Base-by-base conservation (phyloP, 2,888 invertebrate species). In the Dolichomitus sp. region DNA sequence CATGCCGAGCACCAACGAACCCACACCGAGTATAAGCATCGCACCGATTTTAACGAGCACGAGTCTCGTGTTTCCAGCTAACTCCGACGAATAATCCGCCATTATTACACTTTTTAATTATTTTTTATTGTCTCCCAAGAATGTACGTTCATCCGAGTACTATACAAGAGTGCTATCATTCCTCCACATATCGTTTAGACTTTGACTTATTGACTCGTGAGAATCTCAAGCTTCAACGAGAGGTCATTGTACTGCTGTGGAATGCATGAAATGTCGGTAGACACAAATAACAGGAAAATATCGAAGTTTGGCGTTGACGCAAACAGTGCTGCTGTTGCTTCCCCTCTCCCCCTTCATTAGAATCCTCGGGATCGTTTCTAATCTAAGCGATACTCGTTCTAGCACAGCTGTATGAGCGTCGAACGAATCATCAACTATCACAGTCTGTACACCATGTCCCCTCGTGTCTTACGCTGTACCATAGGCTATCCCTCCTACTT, bases 1-100 rank as follows among this genome's bases (percentile, higher is more conserved):
- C 78, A 95, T 93, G 42, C 96, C 96, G 42, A 96, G 92, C 3
- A 95, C 75, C 82, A 96, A 94, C 0, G 96, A 96, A 11, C 95
- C 94, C 4, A 95, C 85, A 6, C 96, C 95, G 84, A 96, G 93
- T 2, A 95, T 94, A 37, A 94, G 84, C 95, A 96, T 95, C 0
- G 96, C 94, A 11, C 95, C 94, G 74, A 95, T 92, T 93, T 96
- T 96, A 2, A 95, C 95, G 57, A 94, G 87, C 17, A 95, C 89
- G 0, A 95, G 88, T 33, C 90, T 85, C 48, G 88, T 87, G 65
- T 59, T 75, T 17, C 81, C 42, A 50, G 89, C 81, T 7, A 19
- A 11, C 9, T 59, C 50, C 57, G 70, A 33, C 40, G 82, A 61
- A 54, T 54, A 37, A 23, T 81, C 82, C 48, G 77, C 27, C 30